Conservation (phyloP, 2,797 vertebrate species). For the Cirrhinus mrigala region DNA sequence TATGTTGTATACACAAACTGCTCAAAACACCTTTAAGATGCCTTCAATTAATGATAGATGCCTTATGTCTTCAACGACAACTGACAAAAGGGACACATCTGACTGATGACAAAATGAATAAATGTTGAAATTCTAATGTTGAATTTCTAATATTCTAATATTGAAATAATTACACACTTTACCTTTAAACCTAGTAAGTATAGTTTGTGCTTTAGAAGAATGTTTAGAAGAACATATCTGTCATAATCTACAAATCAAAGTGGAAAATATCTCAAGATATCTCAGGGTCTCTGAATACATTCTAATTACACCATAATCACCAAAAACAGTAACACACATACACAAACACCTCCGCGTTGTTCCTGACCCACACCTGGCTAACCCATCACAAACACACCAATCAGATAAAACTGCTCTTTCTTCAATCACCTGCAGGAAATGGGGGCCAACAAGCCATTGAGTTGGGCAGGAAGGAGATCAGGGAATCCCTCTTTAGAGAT, state of each 20-base stretch:
- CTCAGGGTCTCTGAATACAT: conserved; percentile 34
- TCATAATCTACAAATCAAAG: conserved; percentile 25
- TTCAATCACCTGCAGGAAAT: conserved; percentile 82
- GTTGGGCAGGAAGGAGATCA: conserved; percentile 70
- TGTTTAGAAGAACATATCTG: background rate
- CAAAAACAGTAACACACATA: conserved; percentile 52
- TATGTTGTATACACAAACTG: background rate
- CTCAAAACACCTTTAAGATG: background rate
- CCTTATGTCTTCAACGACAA: background rate
- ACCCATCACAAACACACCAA: conserved; percentile 63
- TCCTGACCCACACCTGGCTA: conserved; percentile 36
- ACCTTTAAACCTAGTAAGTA: background rate
- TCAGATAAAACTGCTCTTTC: conserved; percentile 88
- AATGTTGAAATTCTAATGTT: background rate
- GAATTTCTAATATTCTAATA: conserved; percentile 16
- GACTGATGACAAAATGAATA: background rate
- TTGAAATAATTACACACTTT: background rate
- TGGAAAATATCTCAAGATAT: conserved; percentile 28
- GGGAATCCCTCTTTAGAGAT: conserved; percentile 39
- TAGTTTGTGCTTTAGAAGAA: background rate
- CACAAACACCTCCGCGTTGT: conserved; percentile 4
- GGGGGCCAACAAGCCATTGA: conserved; percentile 48
- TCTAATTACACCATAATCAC: conserved; percentile 44
- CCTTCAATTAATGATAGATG: too few species aligned
- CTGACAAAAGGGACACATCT: background rate